Conservation (phyloP, 2,888 invertebrate genomes). For the Apotomis betuletana region DNA sequence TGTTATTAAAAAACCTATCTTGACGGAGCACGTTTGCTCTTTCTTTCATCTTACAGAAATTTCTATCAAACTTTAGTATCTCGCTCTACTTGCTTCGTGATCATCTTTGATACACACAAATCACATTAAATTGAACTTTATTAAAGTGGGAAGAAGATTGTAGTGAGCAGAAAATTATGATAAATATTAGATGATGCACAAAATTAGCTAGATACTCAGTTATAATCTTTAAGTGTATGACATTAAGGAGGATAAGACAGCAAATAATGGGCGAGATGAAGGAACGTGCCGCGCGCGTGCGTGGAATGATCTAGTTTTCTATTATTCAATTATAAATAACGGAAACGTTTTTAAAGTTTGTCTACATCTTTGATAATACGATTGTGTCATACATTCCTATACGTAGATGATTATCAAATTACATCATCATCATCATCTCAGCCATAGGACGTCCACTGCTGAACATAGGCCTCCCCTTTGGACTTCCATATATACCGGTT, state of each 20-base stretch:
- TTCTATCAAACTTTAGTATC: slow-evolving; percentile 17
- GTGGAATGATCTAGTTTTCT: slow-evolving; percentile 39
- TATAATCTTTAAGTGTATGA: not conserved
- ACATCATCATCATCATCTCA: too few relatives aligned
- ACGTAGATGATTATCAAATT: not conserved
- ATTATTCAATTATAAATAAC: slow-evolving; percentile 41
- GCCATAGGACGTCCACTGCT: too few relatives aligned
- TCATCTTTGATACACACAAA: not conserved
- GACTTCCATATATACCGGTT: too few relatives aligned
- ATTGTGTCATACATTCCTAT: slow-evolving; percentile 1
- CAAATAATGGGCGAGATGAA: slow-evolving; percentile 24
- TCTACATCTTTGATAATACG: slow-evolving; percentile 11
- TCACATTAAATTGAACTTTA: slow-evolving; percentile 13
- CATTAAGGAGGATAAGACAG: not conserved
- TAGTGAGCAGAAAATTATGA: not conserved
- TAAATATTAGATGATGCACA: not conserved
- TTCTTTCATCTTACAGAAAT: slow-evolving; percentile 17
- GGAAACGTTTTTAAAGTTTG: slow-evolving; percentile 20
- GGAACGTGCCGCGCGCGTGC: slow-evolving; percentile 35
- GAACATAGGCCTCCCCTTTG: too few relatives aligned
- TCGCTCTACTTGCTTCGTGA: slow-evolving; percentile 33
- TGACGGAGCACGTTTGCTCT: not conserved
- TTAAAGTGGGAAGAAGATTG: not conserved
- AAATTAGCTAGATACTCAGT: not conserved
- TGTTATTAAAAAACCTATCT: slow-evolving; percentile 1